Conservation (phyloP, 2,113 vertebrate species). For the Pardalotus punctatus region DNA sequence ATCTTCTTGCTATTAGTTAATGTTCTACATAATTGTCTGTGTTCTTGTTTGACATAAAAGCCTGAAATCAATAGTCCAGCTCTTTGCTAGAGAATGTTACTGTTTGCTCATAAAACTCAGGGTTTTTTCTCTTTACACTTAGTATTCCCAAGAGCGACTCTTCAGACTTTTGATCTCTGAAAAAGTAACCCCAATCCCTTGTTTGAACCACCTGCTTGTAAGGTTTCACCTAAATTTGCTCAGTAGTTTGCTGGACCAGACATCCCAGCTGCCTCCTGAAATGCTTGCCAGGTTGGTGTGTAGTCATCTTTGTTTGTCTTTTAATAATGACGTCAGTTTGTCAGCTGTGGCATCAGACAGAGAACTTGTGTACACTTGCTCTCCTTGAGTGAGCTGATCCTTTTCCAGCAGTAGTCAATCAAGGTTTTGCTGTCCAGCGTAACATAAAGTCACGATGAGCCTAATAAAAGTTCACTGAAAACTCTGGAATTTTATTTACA, state of each 20-base stretch:
- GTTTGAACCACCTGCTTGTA: not conserved
- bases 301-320: slow-evolving; percentile 26
- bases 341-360: not conserved
- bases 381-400: not conserved
- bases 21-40: not conserved
- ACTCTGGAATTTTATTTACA: not conserved
- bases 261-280: not conserved
- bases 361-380: not conserved
- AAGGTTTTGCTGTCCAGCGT: not conserved
- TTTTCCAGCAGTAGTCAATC: not conserved
- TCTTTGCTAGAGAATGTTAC: not conserved
- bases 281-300: not conserved
- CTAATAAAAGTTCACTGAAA: not conserved
- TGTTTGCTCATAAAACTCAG: not conserved
- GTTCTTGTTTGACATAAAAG: slow-evolving; percentile 40
- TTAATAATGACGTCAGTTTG: slow-evolving; percentile 13
- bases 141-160: not conserved
- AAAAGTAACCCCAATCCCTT: not conserved
- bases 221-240: not conserved
- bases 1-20: slow-evolving; percentile 20
- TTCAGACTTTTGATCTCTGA: not conserved
- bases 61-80: slow-evolving; percentile 43
- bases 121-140: not conserved
- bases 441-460: not conserved
- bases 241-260: not conserved